Evolutionary conservation across 1,140 invertebrate genomes (phyloP), one percentile per base, ranked within the genome.

Genomic region (Oedothorax gibbosus): DNA sequence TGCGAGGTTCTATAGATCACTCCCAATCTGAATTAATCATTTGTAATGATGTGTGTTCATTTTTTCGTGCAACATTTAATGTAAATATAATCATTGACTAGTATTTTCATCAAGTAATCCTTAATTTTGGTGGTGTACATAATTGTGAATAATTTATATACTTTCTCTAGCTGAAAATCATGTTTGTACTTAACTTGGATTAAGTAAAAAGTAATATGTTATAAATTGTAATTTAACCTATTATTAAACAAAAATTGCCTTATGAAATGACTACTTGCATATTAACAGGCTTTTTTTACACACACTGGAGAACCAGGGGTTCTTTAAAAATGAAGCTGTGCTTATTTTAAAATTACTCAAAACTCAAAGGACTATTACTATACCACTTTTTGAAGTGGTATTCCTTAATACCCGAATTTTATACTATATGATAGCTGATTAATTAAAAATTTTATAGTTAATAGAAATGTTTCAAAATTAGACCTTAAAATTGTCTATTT

Each of bases 81-180:
- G 57, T 51, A 77, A 20, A 77, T 77, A 65, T 50, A 64, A 51
- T 77, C 57, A 64, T 77, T 77, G 57, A 60, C 12, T 21, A 35
- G 20, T 35, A 35, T 35, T 35, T 75, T 60, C 11, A 76, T 62
- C 62, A 14, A 57, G 35, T 62, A 21, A 77, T 77, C 60, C 15
- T 62, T 50, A 77, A 35, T 35, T 77, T 53, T 65, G 50, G 53
- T 77, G 75, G 49, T 65, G 60, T 77, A 77, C 75, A 77, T 53
- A 77, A 64, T 65, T 53, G 14, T 51, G 50, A 65, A 65, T 49
- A 49, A 57, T 64, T 65, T 10, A 15, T 65, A 21, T 64, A 54
- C 18, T 65, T 2, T 77, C 51, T 49, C 51, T n/a, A 53, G 21
- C n/a, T n/a, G 15, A 77, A 35, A 35, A 77, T 65, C 35, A 65